Evolutionary conservation across 2,113 vertebrate species (phyloP).

Genomic region (Microtus ochrogaster): DNA sequence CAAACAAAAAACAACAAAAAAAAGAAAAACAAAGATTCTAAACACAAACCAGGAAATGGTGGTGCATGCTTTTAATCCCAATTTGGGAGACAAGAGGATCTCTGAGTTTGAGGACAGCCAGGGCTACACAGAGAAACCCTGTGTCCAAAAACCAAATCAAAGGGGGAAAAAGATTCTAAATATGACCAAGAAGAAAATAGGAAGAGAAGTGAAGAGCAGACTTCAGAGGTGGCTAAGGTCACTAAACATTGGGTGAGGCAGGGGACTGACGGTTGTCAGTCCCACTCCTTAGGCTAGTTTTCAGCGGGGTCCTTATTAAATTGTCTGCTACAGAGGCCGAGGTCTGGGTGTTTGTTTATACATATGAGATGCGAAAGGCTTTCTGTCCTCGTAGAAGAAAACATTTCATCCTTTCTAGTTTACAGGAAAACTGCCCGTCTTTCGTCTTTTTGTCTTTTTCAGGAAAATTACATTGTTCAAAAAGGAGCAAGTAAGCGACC

Average conservation of each 20-base stretch:
- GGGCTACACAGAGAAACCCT: too few relatives aligned
- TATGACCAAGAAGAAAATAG: neutral
- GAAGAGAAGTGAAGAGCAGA: neutral
- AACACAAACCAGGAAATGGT: too few relatives aligned
- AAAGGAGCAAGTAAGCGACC: conserved; percentile 92
- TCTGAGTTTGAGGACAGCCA: too few relatives aligned
- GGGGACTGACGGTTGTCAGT: neutral
- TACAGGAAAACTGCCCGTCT: conserved; percentile 92
- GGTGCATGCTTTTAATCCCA: too few relatives aligned
- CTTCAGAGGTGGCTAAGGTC: neutral
- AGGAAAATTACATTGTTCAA: conserved; percentile 94
- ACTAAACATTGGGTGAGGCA: neutral
- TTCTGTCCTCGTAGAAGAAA: neutral
- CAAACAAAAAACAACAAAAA: too few relatives aligned
- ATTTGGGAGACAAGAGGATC: too few relatives aligned
- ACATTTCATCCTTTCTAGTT: conserved; percentile 82
- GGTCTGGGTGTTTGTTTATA: neutral
- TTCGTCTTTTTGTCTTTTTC: conserved; percentile 95
- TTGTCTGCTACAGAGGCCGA: neutral
- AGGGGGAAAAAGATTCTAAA: neutral
- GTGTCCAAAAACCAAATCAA: too few relatives aligned
- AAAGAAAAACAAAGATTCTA: neutral
- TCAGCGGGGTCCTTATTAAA: neutral
- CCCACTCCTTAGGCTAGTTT: neutral
- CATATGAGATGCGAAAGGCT: neutral